These are phyloP conservation scores for Euphonia xanthogaster DNA, from an alignment of 2,797 vertebrate species.

Conservation along the genomic window DNA sequence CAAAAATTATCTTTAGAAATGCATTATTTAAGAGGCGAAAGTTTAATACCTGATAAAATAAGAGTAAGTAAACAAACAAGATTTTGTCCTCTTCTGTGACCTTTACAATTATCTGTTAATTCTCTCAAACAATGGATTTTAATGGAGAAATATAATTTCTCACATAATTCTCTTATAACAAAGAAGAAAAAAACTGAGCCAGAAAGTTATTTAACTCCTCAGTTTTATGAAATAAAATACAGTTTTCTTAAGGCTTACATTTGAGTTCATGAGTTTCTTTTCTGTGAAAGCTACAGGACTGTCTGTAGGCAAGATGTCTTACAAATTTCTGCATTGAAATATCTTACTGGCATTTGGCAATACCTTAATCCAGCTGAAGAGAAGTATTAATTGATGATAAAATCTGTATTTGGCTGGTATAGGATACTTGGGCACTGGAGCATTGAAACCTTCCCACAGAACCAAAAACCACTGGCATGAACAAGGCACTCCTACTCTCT, in stretches of 20 bases:
- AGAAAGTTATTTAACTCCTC: not conserved
- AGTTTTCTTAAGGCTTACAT: not conserved
- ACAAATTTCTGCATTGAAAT: not conserved
- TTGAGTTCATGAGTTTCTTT: not conserved
- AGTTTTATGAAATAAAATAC: not conserved
- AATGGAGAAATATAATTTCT: not conserved
- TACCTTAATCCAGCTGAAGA: not conserved
- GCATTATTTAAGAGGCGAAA: not conserved
- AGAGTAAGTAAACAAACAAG: not conserved
- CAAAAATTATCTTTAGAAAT: not conserved
- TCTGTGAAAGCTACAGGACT: not conserved
- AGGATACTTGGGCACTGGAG: not conserved
- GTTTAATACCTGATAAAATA: not conserved
- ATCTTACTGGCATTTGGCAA: not conserved
- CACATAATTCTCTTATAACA: not conserved
- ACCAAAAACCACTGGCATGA: not conserved
- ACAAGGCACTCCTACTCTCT: not conserved
- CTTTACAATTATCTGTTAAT: not conserved
- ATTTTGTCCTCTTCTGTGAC: not conserved
- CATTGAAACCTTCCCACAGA: not conserved
- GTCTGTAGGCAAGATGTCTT: not conserved
- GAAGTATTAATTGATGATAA: not conserved
- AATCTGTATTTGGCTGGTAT: not conserved
- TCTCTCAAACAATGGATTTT: not conserved
- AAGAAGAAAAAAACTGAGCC: not conserved